Base-by-base conservation (phyloP, 1,140 invertebrate species). In the Panagrolaimus sp. region DNA sequence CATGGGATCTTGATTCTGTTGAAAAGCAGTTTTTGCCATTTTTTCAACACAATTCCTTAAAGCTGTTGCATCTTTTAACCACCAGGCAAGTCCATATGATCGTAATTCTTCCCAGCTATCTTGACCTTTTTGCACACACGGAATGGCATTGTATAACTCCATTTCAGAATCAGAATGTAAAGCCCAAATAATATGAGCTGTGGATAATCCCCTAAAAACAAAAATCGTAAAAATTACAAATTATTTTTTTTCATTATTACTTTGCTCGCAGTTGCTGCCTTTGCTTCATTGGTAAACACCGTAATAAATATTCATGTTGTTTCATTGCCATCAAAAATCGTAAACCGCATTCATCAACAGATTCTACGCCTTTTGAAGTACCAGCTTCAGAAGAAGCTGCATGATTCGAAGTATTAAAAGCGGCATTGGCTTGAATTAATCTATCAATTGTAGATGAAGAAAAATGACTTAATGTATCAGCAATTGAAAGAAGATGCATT, bases 101-200 rank as follows among this genome's bases (percentile, higher is more conserved):
- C 91, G 89, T 69, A 98, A 85, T 47, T 92, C 90, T n/a, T 87
- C 86, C 96, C 96, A 99, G 23, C 89, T 91, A 0, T 87, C 86
- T 65, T 87, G 85, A 16, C 82, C 83, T 89, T 89, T 68, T 88
- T 84, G 84, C 76, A 81, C 84, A 76, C 80, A 83, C 0, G 95
- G 94, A 72, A 98, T 90, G 16, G 96, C 84, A 66, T 90, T 89
- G 1, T 98, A 84, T 42, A 98, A 84, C 84, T 97, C 96, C 80
- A 96, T 93, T 84, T 96, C 92, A 42, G 92, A 92, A 84, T 98
- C 96, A 0, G 94, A 98, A 85, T 99, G 96, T 84, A 94, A 98
- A 1, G 95, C 96, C 96, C 96, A 99, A 9, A 96, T 93, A 13
- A 98, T 86, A 84, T 96, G 93, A 67, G 92, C 91, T 1, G 91